phyloP scores from a whole-genome alignment of 2,888 invertebrate genomes.

The Teinopalpus imperialis region DNA sequence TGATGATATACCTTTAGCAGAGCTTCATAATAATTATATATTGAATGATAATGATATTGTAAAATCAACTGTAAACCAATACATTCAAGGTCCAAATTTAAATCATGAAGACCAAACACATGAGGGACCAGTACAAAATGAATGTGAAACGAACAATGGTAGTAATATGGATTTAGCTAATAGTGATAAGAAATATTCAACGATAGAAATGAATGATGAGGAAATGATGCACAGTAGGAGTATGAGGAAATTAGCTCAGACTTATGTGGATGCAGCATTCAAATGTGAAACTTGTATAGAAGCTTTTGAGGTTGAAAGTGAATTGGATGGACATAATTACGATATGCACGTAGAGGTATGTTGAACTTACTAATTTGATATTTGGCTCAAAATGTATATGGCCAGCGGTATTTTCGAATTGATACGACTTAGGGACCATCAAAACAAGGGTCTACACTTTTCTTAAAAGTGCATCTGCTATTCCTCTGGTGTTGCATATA shows the following conservation, averaged over 20 bases:
- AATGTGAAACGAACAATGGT: too few species aligned
- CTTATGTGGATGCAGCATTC: conserved; percentile 34
- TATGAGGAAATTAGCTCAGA: conserved; percentile 28
- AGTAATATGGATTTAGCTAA: too few species aligned
- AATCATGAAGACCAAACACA: conserved; percentile 27
- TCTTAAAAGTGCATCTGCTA: too few species aligned
- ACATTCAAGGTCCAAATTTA: conserved; percentile 21
- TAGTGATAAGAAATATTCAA: conserved; percentile 32
- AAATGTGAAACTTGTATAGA: conserved; percentile 53
- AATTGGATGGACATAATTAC: conserved; percentile 41
- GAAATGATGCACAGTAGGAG: conserved; percentile 38
- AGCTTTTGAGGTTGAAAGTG: conserved; percentile 36
- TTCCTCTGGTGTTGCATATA: too few species aligned
- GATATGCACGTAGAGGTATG: conserved; percentile 45
- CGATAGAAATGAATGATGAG: conserved; percentile 32
- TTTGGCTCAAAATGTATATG: neutral
- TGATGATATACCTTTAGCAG: conserved; percentile 51
- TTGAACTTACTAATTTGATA: conserved; percentile 14
- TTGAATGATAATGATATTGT: conserved; percentile 20
- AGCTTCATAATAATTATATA: conserved; percentile 33
- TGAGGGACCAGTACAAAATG: conserved; percentile 14
- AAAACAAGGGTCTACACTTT: too few species aligned
- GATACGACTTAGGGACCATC: too few species aligned
- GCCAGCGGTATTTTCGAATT: too few species aligned
- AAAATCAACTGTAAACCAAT: conserved; percentile 18